A percentile compares a stretch with the other conserved stretches of the same genome.
phyloP scores from a whole-genome alignment of 2,888 invertebrate species.

The Caenorhabditis imperialis region DNA sequence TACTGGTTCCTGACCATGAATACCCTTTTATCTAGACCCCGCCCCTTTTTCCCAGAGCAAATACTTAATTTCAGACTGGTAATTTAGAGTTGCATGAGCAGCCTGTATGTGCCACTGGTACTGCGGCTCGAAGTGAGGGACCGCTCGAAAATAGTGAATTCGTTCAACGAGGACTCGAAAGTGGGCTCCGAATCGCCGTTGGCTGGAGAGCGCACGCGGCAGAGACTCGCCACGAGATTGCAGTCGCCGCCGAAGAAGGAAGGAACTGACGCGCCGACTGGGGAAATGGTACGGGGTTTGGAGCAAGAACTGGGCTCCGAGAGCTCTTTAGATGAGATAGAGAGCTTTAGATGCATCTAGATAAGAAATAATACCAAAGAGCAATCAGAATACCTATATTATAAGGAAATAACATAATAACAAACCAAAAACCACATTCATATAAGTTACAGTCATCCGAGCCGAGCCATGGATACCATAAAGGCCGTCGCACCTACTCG shows the following conservation, averaged over 20 bases:
- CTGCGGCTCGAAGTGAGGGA: conserved; percentile 57
- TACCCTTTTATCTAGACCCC: neutral
- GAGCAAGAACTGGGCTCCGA: too few relatives aligned
- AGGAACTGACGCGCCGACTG: conserved; percentile 24
- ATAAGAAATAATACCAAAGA: too few relatives aligned
- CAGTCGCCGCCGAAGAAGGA: conserved; percentile 50
- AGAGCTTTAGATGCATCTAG: too few relatives aligned
- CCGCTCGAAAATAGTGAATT: conserved; percentile 17
- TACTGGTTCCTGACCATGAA: neutral
- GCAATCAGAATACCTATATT: too few relatives aligned
- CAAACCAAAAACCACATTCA: too few relatives aligned
- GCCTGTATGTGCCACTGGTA: conserved; percentile 60
- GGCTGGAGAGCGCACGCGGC: conserved; percentile 55
- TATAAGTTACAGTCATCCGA: conserved; percentile 26
- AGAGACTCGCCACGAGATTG: conserved; percentile 51
- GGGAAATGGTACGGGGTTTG: conserved; percentile 28
- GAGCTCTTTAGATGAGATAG: too few relatives aligned
- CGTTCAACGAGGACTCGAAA: conserved; percentile 49
- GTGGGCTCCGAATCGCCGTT: conserved; percentile 42
- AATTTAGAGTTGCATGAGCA: conserved; percentile 43
- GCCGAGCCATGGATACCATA: conserved; percentile 33
- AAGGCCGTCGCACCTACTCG: conserved; percentile 71
- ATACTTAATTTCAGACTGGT: conserved; percentile 1
- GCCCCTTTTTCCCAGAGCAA: neutral
- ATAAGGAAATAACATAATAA: too few relatives aligned